Evolutionary conservation across 2,797 vertebrate genomes (phyloP), one percentile per base, ranked within the genome.

Genomic region (Pyrocephalus nanus): DNA sequence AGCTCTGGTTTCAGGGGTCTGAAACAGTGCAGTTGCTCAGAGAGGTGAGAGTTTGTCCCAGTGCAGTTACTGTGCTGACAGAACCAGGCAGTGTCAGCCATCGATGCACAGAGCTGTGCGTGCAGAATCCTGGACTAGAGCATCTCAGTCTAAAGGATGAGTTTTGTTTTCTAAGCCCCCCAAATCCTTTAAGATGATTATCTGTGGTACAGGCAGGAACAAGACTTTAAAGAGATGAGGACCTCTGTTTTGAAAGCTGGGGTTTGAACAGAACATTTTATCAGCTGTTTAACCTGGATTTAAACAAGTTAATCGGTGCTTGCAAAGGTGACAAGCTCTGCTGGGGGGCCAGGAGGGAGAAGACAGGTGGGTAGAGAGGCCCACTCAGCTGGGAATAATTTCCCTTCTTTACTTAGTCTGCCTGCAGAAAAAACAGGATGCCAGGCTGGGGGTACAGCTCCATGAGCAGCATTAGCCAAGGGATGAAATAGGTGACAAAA

Each of bases 181-280:
- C 66, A 90, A 55, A 95, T 90, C 93, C 90, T 94, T 80, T 86
- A 90, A 90, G 93, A 20, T 95, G 79, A 87, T 96, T 96, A 89
- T 79, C 15, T 0, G 64, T 85, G 86, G 80, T 86, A 42, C 71
- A 88, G 70, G 48, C 69, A 78, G 82, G 55, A 86, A 71, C 30
- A 58, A 67, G 67, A 48, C 64, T 92, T 81, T 51, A 50, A 69
- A 87, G 88, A 67, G 80, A 87, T 88, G 71, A 90, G 51, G 32
- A 9, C 43, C 77, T 71, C 25, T 78, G 58, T 36, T 84, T 81
- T 51, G 76, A 40, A 73, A 58, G 70, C 79, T 88, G 30, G 4
- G 75, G 55, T 88, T 86, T 48, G 65, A 78, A 19, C 47, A 62
- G 51, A 69, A 3, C 27, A 55, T 66, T 43, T 34, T 42, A 9